These are phyloP conservation scores for Ceratotherium simum DNA, from an alignment of 2,113 vertebrate genomes.

Conservation along the genomic window DNA sequence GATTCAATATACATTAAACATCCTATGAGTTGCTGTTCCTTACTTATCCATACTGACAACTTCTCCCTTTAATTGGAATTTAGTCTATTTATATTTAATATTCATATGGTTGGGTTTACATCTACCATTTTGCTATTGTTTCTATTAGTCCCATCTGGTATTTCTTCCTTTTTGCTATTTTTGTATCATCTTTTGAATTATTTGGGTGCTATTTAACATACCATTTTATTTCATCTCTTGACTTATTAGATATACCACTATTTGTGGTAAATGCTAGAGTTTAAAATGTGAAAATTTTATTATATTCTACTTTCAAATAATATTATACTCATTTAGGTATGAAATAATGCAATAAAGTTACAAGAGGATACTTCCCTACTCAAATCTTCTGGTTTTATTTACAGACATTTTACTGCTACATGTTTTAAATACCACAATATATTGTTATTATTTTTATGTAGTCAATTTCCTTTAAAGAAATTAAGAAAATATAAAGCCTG, in stretches of 20 bases:
- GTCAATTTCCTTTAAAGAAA: neutral
- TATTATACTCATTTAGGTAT: neutral
- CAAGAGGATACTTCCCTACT: neutral
- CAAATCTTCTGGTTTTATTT: neutral
- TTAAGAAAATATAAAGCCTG: neutral
- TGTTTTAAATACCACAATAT: neutral
- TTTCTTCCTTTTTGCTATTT: neutral
- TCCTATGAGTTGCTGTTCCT: neutral
- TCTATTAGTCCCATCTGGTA: neutral
- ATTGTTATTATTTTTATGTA: neutral
- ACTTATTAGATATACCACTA: neutral
- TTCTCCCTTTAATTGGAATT: slow-evolving; percentile 5
- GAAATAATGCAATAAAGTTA: neutral
- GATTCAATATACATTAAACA: neutral
- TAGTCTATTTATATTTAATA: slow-evolving; percentile 23
- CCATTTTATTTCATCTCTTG: neutral
- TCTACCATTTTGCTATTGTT: neutral
- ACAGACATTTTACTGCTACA: neutral
- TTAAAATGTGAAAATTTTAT: neutral
- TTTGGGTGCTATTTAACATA: neutral
- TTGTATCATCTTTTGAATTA: neutral
- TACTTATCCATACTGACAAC: neutral
- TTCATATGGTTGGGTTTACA: neutral
- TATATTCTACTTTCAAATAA: neutral
- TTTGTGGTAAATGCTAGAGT: neutral